Conservation (phyloP, 2,113 vertebrate genomes). For the Pholis gunnellus region DNA sequence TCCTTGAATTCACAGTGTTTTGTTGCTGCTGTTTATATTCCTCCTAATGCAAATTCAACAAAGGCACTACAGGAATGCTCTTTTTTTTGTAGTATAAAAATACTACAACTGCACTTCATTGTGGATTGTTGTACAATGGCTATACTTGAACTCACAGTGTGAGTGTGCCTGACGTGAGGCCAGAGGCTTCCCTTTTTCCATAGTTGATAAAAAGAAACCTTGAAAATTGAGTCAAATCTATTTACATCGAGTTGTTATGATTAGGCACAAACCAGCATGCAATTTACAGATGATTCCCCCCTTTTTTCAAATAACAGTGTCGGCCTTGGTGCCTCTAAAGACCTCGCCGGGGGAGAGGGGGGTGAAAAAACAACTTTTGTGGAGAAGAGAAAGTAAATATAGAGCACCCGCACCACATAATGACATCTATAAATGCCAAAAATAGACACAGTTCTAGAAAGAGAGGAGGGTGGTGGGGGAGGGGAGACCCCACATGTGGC, state of each 20-base stretch:
- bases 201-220: neutral
- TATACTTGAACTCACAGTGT: neutral
- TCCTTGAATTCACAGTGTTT: too few species aligned
- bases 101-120: neutral
- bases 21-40: too few species aligned
- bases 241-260: conserved; percentile 78
- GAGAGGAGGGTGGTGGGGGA: neutral
- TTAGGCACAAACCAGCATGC: conserved; percentile 73
- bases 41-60: too few species aligned
- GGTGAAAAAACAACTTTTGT: conserved; percentile 31
- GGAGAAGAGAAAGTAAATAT: conserved; percentile 74
- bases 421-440: conserved; percentile 67
- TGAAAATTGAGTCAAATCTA: conserved; percentile 39
- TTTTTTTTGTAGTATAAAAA: neutral
- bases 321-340: conserved; percentile 40
- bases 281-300: conserved; percentile 76
- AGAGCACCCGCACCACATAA: conserved; percentile 74
- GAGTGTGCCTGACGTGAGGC: neutral
- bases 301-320: conserved; percentile 72
- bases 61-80: too few species aligned
- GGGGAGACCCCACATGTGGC: conserved; percentile 48
- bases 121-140: too few species aligned
- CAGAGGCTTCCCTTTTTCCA: neutral
- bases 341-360: neutral
- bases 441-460: conserved; percentile 38